Conservation (phyloP, 1,140 invertebrate genomes). For the Drosophila subobscura region DNA sequence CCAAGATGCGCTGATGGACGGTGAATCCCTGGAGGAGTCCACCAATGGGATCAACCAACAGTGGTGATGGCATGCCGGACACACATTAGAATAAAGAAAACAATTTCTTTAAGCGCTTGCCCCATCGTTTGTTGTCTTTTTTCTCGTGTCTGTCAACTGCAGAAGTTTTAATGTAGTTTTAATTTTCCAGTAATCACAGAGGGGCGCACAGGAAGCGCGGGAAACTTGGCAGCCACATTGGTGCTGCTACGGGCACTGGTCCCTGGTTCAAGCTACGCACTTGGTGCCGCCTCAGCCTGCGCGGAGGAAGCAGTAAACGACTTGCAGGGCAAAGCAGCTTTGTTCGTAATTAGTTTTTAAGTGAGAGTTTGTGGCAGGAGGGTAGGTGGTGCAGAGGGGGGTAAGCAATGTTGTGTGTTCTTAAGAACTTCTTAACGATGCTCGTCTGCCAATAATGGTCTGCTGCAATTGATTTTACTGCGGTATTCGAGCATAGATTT, state of each 20-base stretch:
- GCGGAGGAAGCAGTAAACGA: conserved; percentile 26
- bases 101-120: no score
- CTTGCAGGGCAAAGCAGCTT: conserved; percentile 60
- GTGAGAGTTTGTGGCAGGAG: conserved; percentile 44
- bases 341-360: conserved; percentile 82
- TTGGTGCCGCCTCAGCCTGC: conserved; percentile 19
- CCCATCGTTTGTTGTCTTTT: conserved; percentile 10
- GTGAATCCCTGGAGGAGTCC: no score
- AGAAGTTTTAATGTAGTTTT: conserved; percentile 83
- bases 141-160: conserved; percentile 63
- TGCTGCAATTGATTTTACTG: conserved; percentile 73
- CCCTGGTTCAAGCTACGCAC: no score
- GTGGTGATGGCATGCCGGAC: no score
- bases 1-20: no score
- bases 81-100: no score
- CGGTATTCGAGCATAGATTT: conserved; percentile 45
- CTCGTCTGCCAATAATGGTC: conserved; percentile 72
- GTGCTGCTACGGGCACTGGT: no score
- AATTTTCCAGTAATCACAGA: conserved; percentile 79
- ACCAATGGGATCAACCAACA: no score
- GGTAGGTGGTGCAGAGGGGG: conserved; percentile 25
- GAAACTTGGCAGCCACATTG: conserved; percentile 44
- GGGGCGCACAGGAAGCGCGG: conserved; percentile 16
- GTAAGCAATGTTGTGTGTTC: conserved; percentile 20
- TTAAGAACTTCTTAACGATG: conserved; percentile 77